A percentile compares a stretch with the other conserved stretches of the same genome.
Conservation (phyloP, 2,113 vertebrate species). For the Phrynosoma blainvillii region DNA sequence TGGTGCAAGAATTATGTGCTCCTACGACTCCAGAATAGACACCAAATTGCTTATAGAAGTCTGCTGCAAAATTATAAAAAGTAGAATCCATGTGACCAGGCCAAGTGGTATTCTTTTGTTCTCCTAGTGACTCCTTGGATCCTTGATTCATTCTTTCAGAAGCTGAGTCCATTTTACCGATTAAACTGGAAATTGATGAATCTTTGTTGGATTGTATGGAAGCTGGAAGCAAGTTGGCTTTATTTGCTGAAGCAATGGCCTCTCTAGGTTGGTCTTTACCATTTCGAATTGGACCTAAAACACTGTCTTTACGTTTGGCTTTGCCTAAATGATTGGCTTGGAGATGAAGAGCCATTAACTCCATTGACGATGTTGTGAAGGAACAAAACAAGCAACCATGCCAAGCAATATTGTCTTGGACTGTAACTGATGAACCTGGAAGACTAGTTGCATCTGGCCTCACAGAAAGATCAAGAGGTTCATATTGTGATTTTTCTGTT, state of each 20-base stretch:
- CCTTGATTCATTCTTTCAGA: slow-evolving; percentile 78
- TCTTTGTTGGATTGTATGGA: slow-evolving; percentile 76
- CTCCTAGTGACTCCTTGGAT: slow-evolving; percentile 80
- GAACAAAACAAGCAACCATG: slow-evolving; percentile 96
- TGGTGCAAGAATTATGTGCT: slow-evolving; percentile 78
- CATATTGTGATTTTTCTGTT: slow-evolving; percentile 91
- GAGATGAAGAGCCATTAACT: slow-evolving; percentile 96
- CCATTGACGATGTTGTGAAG: slow-evolving; percentile 94
- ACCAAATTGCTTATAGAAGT: slow-evolving; percentile 95
- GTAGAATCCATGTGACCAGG: slow-evolving; percentile 85
- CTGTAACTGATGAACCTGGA: slow-evolving; percentile 90
- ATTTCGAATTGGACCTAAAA: slow-evolving; percentile 65
- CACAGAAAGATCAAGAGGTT: slow-evolving; percentile 94
- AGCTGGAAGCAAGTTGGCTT: slow-evolving; percentile 73
- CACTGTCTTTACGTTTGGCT: slow-evolving; percentile 80
- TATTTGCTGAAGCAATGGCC: slow-evolving; percentile 64
- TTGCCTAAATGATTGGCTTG: slow-evolving; percentile 96
- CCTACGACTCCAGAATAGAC: slow-evolving; percentile 82
- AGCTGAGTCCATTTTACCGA: slow-evolving; percentile 69
- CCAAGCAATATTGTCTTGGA: slow-evolving; percentile 96
- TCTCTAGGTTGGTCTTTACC: slow-evolving; percentile 84
- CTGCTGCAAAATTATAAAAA: slow-evolving; percentile 86
- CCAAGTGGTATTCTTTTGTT: slow-evolving; percentile 83
- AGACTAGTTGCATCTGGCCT: slow-evolving; percentile 91
- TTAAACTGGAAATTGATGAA: slow-evolving; percentile 68